phyloP scores from a whole-genome alignment of 1,140 invertebrate species.

The Saccostrea echinata region DNA sequence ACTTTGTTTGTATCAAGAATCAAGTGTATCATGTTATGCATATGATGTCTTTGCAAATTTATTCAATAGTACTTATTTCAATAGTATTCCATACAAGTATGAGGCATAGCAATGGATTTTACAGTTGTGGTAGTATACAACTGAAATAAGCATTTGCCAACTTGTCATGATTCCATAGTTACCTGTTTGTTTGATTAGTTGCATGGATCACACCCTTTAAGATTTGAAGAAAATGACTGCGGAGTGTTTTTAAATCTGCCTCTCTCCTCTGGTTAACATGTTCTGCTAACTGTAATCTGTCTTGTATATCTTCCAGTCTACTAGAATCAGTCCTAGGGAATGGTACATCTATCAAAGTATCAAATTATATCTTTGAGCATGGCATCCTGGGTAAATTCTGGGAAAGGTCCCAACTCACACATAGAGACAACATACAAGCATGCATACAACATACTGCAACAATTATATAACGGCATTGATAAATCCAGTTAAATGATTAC shows the following conservation, averaged over 20 bases:
- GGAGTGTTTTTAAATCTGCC: conserved; percentile 86
- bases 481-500: no score
- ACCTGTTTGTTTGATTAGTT: conserved; percentile 39
- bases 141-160: no score
- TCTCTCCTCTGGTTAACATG: conserved; percentile 86
- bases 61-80: neutral
- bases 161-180: neutral
- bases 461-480: no score
- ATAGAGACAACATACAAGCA: neutral
- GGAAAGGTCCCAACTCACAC: no score
- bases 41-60: no score
- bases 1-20: no score
- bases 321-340: conserved; percentile 85
- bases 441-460: neutral
- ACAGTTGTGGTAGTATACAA: no score
- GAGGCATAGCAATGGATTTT: neutral
- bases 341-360: conserved; percentile 73
- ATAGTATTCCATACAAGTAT: neutral
- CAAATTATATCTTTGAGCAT: neutral
- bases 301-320: conserved; percentile 86
- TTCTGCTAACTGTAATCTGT: conserved; percentile 87
- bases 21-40: no score
- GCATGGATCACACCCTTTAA: conserved; percentile 62
- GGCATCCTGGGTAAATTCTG: no score
- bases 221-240: conserved; percentile 83